Evolutionary conservation across 2,113 vertebrate species (phyloP).

Genomic region (Coregonus clupeaformis): DNA sequence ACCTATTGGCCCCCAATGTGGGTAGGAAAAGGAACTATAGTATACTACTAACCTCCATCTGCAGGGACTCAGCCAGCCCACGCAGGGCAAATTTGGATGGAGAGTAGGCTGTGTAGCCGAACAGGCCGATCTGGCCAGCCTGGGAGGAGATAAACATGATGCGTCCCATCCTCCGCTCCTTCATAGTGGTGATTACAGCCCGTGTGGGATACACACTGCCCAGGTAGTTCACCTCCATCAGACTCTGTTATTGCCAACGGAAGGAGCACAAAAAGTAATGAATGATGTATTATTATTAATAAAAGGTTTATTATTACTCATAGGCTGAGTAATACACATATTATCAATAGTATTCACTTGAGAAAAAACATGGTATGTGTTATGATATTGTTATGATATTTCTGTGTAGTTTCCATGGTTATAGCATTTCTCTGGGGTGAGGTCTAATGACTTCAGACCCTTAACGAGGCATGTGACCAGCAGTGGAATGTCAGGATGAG

Average conservation of each 20-base stretch:
- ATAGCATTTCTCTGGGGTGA: neutral
- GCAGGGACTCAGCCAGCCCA: conserved; percentile 92
- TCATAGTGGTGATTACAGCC: conserved; percentile 93
- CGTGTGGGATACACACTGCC: conserved; percentile 95
- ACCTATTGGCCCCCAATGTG: neutral
- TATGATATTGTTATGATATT: no score
- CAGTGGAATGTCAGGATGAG: neutral
- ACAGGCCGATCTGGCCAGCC: conserved; percentile 90
- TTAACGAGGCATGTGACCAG: neutral
- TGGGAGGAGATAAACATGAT: conserved; percentile 96
- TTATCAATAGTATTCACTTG: no score
- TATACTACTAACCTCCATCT: conserved; percentile 89
- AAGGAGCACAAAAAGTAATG: no score
- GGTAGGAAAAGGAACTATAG: neutral
- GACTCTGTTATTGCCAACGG: conserved; percentile 69
- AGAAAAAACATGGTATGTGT: neutral
- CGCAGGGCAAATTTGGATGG: conserved; percentile 93
- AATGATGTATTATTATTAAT: no score
- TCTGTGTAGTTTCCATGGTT: neutral
- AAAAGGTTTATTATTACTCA: no score
- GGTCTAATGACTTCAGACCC: neutral
- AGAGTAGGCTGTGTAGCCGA: conserved; percentile 94
- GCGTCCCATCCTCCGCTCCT: conserved; percentile 91
- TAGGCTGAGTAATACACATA: no score
- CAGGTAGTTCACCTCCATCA: conserved; percentile 97